Base-by-base conservation (phyloP, 2,113 vertebrate species). In the Mormoops blainvillei region DNA sequence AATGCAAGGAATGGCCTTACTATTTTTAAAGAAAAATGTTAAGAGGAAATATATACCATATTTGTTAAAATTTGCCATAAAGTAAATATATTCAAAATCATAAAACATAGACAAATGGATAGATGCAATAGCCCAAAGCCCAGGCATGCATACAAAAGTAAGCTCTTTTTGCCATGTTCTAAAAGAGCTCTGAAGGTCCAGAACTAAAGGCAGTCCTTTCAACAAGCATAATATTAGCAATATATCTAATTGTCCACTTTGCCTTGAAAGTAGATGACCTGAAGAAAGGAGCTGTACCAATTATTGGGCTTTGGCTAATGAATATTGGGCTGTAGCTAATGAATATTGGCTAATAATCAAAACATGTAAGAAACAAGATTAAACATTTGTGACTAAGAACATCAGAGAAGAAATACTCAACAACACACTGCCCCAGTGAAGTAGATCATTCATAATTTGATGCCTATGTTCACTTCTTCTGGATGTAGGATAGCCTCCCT, bases 271-370 rank as follows among this genome's bases (percentile, higher is more conserved):
- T 15, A 90, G 28, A 83, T 61, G 43, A 36, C 41, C 24, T 61
- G 31, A 76, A 26, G 14, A 43, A 90, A 92, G 56, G n/a, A 92
- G n/a, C 38, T 52, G 15, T 85, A 74, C 33, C 45, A 86, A 65
- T 77, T 76, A 93, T 11, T 85, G 38, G 33, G 50, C 63, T 89
- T 2, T 65, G 20, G 48, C 16, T 96, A 82, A 52, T n/a, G 45
- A 88, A 65, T 73, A 89, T 73, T 73, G 54, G 67, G n/a, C n/a
- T 89, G 2, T 65, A 16, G 48, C 16, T 96, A 82, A 52, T n/a
- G 45, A 88, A 65, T 73, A 89, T 73, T 73, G 54, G 67, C n/a
- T 94, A 88, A 80, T 80, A 73, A 91, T 68, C 52, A 94, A 22
- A 7, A 87, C 70, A 38, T 33, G 5, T 13, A 84, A 90, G 12